Evolutionary conservation across 2,888 invertebrate genomes (phyloP).

Genomic region (Caenorhabditis doughertyi): DNA sequence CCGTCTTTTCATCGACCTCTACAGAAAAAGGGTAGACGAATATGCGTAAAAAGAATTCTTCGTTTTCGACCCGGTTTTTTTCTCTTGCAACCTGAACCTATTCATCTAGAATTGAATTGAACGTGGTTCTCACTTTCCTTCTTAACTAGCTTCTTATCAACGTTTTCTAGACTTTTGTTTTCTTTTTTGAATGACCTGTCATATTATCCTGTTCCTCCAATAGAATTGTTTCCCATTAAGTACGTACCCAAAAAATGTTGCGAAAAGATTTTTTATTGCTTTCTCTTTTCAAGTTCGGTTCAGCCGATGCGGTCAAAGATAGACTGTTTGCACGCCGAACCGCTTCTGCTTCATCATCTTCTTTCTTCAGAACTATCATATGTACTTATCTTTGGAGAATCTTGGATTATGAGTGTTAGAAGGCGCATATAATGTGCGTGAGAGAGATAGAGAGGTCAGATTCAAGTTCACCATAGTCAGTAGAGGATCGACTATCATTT

Average conservation of each 20-base stretch:
- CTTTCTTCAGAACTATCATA: background rate
- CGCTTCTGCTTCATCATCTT: conserved; percentile 19
- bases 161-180: background rate
- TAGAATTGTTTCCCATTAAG: conserved; percentile 15
- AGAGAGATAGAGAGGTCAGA: conserved; percentile 10
- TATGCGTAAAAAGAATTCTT: conserved; percentile 41
- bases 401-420: conserved; percentile 6
- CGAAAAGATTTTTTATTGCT: conserved; percentile 15
- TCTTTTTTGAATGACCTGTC: background rate
- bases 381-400: conserved; percentile 33
- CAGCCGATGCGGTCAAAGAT: conserved; percentile 23
- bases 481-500: conserved; percentile 6
- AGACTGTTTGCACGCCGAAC: background rate
- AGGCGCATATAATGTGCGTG: conserved; percentile 8
- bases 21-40: conserved; percentile 44
- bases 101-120: conserved; percentile 1
- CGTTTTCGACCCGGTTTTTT: conserved; percentile 42
- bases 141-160: background rate
- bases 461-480: background rate
- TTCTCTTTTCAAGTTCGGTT: conserved; percentile 34
- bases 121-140: conserved; percentile 37
- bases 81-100: conserved; percentile 15
- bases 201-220: conserved; percentile 13
- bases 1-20: conserved; percentile 43
- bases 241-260: conserved; percentile 32